A percentile compares a stretch with the other conserved stretches of the same genome.
phyloP scores from a whole-genome alignment of 2,113 vertebrate genomes.

The Sphyrna mokarran region DNA sequence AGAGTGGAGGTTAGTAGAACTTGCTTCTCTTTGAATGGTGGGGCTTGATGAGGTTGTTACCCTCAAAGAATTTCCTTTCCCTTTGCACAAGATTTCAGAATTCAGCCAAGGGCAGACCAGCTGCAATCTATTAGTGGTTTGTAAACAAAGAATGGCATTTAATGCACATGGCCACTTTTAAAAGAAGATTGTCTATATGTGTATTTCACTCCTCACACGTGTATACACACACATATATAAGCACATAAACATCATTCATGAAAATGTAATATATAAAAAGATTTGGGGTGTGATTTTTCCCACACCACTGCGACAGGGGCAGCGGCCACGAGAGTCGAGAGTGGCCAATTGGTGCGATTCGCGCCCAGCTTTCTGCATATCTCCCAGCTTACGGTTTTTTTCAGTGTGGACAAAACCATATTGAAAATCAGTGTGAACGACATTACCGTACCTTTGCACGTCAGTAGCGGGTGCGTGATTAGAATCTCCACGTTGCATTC shows the following conservation, averaged over 20 bases:
- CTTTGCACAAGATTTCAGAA: background rate
- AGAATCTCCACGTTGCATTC: no score
- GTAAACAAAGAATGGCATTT: background rate
- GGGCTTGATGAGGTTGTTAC: background rate
- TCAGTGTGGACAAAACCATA: no score
- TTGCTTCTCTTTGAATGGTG: background rate
- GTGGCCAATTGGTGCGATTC: no score
- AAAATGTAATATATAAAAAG: background rate
- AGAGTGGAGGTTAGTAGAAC: background rate
- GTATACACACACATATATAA: background rate
- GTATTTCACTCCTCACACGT: background rate
- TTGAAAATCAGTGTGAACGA: no score
- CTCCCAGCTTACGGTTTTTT: no score
- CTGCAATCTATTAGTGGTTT: background rate
- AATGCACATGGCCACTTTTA: background rate
- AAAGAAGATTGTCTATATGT: background rate
- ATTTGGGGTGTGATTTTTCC: no score
- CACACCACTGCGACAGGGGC: no score
- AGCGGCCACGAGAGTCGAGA: no score
- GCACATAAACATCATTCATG: no score
- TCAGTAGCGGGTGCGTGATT: no score
- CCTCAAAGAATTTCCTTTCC: background rate
- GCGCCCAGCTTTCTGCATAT: no score
- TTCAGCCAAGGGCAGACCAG: constrained; percentile 13
- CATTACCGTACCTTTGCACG: no score